Percentiles rank a stretch among this genome's conserved stretches.
Conservation (phyloP, 2,113 vertebrate species). For the Cyprinodon brontotheroides region DNA sequence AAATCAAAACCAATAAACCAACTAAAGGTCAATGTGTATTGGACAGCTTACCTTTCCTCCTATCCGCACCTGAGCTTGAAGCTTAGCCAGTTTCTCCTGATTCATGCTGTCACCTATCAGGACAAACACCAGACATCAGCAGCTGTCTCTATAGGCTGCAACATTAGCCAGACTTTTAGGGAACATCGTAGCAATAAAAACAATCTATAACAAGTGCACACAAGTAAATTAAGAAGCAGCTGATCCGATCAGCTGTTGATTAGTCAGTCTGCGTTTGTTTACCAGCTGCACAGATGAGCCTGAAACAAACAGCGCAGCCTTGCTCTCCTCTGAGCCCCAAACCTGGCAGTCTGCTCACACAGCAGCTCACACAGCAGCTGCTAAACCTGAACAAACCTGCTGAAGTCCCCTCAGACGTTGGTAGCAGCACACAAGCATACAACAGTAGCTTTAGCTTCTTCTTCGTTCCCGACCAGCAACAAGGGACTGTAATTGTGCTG, state of each 20-base stretch:
- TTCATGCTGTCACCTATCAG: conserved; percentile 81
- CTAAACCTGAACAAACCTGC: conserved; percentile 49
- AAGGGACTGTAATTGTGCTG: conserved; percentile 1
- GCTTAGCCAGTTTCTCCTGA: conserved; percentile 96
- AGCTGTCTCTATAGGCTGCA: neutral
- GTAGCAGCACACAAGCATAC: conserved; percentile 65
- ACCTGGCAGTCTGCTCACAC: neutral
- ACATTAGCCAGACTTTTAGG: neutral
- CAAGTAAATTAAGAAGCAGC: neutral
- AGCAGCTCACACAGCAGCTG: neutral
- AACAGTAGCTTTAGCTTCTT: conserved; percentile 54
- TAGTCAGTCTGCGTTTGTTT: neutral
- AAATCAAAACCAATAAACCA: no score
- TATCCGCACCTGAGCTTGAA: conserved; percentile 99
- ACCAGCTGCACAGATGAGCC: conserved; percentile 46
- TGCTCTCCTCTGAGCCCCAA: neutral
- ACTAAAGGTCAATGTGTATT: neutral
- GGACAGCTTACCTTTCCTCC: conserved; percentile 90
- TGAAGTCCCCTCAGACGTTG: conserved; percentile 58
- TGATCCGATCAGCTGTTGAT: neutral
- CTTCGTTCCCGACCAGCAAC: neutral
- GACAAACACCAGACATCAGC: neutral
- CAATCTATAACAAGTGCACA: neutral
- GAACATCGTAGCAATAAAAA: neutral
- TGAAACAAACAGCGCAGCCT: conserved; percentile 34